Base-by-base conservation (phyloP, 1,140 invertebrate species). In the Lethocerus indicus region DNA sequence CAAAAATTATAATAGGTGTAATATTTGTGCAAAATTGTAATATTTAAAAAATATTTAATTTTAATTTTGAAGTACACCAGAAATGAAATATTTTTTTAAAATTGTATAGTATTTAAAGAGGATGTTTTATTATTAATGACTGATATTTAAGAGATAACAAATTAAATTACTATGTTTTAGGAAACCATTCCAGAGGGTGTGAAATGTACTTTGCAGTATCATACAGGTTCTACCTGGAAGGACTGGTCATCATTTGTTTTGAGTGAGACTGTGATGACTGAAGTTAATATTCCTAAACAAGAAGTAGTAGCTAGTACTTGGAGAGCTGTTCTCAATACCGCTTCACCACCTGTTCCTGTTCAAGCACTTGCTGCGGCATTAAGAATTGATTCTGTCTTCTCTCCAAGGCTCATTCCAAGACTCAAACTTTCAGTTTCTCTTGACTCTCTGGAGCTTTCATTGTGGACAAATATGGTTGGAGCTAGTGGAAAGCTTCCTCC, bases 311-410 rank as follows among this genome's bases (percentile, higher is more conserved):
- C 42, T 16, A 28, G n/a, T 16, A 27, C 29, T 44, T 44, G 42
- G 42, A n/a, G n/a, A n/a, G n/a, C n/a, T n/a, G n/a, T n/a, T n/a
- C n/a, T n/a, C n/a, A n/a, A n/a, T n/a, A n/a, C n/a, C n/a, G n/a
- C n/a, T n/a, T n/a, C n/a, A n/a, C n/a, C n/a, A n/a, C n/a, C n/a
- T n/a, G n/a, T n/a, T n/a, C n/a, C n/a, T n/a, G n/a, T n/a, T n/a
- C n/a, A n/a, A n/a, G n/a, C n/a, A n/a, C 64, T 91, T 25, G 79
- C 81, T 5, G 83, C 77, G 1, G 82, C 77, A 53, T 66, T 88
- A 55, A 68, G 79, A 48, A 77, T 91, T 1, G 84, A 90, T 62
- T 90, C 86, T 0, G 79, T 77, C 57, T 83, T 80, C 58, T 75
- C 76, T 52, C 74, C 80, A 9, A 59, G 61, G 1, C 66, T 81